Conservation (phyloP, 2,888 invertebrate species). For the Taphrorychus bicolor region DNA sequence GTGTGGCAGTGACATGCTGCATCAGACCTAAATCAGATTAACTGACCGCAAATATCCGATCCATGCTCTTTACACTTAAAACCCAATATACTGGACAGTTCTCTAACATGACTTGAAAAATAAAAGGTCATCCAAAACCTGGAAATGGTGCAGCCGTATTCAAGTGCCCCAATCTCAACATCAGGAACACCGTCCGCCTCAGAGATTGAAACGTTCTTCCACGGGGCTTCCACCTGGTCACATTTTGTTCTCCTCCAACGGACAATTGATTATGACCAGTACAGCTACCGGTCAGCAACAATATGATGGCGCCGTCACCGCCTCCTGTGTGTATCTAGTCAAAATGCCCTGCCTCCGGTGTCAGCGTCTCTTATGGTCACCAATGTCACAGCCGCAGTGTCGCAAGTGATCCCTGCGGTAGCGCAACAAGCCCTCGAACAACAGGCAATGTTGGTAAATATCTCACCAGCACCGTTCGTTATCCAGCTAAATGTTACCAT, state of each 20-base stretch:
- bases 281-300: conserved; percentile 61
- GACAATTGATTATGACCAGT: conserved; percentile 74
- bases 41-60: no score
- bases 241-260: conserved; percentile 78
- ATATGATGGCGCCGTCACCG: conserved; percentile 73
- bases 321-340: conserved; percentile 56
- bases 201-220: conserved; percentile 62
- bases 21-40: no score
- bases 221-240: conserved; percentile 69
- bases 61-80: no score
- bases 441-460: conserved; percentile 81
- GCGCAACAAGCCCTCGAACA: conserved; percentile 74
- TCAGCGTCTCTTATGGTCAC: conserved; percentile 70
- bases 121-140: conserved; percentile 69
- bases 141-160: conserved; percentile 79
- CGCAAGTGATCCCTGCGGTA: conserved; percentile 71
- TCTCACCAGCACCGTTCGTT: conserved; percentile 78
- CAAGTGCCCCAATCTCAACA: conserved; percentile 63
- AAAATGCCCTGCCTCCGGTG: conserved; percentile 64
- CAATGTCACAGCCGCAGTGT: conserved; percentile 70
- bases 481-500: conserved; percentile 77
- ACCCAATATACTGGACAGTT: no score
- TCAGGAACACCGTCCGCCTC: conserved; percentile 46
- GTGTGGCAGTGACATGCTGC: no score
- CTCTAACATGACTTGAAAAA: no score